These are phyloP conservation scores for Leucosticte australis DNA, from an alignment of 2,113 vertebrate genomes.

Conservation along the genomic window DNA sequence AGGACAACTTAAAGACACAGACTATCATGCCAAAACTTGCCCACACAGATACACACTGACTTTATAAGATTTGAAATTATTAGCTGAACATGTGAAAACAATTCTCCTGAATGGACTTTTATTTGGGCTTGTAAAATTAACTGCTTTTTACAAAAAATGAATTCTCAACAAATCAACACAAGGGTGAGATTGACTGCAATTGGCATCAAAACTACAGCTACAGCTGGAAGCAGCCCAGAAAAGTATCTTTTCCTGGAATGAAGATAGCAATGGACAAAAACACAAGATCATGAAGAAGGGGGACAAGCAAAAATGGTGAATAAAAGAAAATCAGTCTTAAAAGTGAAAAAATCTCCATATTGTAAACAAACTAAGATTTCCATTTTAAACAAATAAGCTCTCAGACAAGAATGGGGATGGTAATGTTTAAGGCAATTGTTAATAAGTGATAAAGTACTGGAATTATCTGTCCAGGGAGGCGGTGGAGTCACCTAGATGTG, in stretches of 20 bases:
- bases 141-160: background rate
- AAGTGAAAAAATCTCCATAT: background rate
- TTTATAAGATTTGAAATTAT: background rate
- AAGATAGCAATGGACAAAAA: background rate
- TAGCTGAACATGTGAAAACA: background rate
- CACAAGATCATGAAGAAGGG: background rate
- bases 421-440: background rate
- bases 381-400: conserved; percentile 6
- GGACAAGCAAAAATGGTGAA: background rate
- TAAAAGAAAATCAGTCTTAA: background rate
- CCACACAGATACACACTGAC: background rate
- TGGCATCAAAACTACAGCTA: background rate
- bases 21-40: background rate
- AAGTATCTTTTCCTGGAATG: background rate
- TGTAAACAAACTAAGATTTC: background rate
- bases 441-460: background rate
- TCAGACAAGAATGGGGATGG: background rate
- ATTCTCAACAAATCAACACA: background rate
- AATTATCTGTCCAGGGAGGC: background rate
- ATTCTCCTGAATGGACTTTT: background rate
- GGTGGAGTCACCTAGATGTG: background rate
- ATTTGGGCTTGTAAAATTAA: background rate
- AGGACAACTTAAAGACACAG: background rate
- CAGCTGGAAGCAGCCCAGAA: background rate
- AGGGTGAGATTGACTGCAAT: background rate